Percentiles rank a stretch among this genome's conserved stretches.
These are phyloP conservation scores for Stegana nigrithorax DNA, from an alignment of 2,888 invertebrate species.

Conservation along the genomic window DNA sequence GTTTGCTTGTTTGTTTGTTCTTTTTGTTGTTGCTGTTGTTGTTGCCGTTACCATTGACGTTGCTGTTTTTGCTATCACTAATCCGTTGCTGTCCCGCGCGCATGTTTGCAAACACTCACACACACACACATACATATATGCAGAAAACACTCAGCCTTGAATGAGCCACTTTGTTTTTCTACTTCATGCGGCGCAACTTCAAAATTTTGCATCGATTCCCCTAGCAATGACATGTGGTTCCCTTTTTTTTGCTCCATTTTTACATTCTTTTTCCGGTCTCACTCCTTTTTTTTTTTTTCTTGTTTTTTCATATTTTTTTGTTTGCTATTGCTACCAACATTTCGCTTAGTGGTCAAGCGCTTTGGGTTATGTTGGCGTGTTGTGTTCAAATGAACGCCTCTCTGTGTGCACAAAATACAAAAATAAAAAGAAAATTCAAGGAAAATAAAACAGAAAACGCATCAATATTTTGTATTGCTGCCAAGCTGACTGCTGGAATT, in stretches of 20 bases:
- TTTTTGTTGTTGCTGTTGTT: constrained; percentile 1
- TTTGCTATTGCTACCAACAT: constrained; percentile 42
- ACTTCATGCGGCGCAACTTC: constrained; percentile 3
- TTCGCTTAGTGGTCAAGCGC: constrained; percentile 57
- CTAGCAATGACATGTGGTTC: background rate
- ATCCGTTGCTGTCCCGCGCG: background rate
- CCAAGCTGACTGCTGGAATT: background rate
- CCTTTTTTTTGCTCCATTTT: background rate
- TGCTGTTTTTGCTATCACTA: constrained; percentile 46
- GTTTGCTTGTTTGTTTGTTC: constrained; percentile 13
- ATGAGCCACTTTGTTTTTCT: background rate
- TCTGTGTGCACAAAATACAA: too few species aligned
- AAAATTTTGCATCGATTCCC: constrained; percentile 12
- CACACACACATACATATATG: background rate
- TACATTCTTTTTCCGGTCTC: too few species aligned
- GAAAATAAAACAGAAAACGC: too few species aligned
- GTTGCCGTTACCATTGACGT: constrained; percentile 34
- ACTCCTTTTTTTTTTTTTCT: background rate
- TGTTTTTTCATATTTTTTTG: constrained; percentile 43
- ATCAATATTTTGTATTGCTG: too few species aligned
- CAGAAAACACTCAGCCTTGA: constrained; percentile 1
- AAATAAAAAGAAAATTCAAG: too few species aligned
- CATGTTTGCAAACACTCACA: background rate
- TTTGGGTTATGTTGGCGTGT: too few species aligned
- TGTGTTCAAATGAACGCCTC: too few species aligned